These are phyloP conservation scores for Cataglyphis altisquamis DNA, from an alignment of 2,888 invertebrate species.

Conservation along the genomic window DNA sequence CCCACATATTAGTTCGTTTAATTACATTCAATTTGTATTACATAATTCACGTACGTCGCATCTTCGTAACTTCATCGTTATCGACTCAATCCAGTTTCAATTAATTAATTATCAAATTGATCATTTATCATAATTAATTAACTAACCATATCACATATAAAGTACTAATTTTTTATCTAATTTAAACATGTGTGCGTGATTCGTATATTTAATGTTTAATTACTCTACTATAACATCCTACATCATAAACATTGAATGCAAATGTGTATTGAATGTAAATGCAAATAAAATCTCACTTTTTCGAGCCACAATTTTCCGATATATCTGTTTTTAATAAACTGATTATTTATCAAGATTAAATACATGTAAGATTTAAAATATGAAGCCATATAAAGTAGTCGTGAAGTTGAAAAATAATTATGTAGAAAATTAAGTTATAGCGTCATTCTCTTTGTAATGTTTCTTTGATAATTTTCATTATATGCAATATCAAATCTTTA, in stretches of 20 bases:
- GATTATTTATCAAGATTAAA: conserved; percentile 1
- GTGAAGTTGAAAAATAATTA: conserved; percentile 5
- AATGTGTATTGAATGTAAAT: not conserved
- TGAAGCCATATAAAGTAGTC: not conserved
- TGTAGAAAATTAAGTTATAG: not conserved
- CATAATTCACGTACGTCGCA: conserved; percentile 30
- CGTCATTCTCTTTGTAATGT: not conserved
- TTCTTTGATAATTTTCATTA: conserved; percentile 2
- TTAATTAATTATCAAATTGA: conserved; percentile 53
- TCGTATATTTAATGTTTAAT: conserved; percentile 32
- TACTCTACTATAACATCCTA: conserved; percentile 2
- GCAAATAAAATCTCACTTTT: not conserved
- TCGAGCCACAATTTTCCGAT: not conserved
- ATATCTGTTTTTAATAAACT: not conserved
- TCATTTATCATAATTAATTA: conserved; percentile 52
- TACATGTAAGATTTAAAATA: not conserved
- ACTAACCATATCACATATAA: conserved; percentile 13
- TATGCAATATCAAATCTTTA: not conserved
- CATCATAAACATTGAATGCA: not conserved
- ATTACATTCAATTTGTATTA: conserved; percentile 41
- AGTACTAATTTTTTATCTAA: conserved; percentile 1
- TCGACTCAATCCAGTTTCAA: conserved; percentile 46
- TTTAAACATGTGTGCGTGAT: not conserved
- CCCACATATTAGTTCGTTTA: conserved; percentile 43
- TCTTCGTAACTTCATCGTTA: conserved; percentile 42